Base-by-base conservation (phyloP, 2,888 invertebrate genomes). In the Synanthedon myopaeformis region DNA sequence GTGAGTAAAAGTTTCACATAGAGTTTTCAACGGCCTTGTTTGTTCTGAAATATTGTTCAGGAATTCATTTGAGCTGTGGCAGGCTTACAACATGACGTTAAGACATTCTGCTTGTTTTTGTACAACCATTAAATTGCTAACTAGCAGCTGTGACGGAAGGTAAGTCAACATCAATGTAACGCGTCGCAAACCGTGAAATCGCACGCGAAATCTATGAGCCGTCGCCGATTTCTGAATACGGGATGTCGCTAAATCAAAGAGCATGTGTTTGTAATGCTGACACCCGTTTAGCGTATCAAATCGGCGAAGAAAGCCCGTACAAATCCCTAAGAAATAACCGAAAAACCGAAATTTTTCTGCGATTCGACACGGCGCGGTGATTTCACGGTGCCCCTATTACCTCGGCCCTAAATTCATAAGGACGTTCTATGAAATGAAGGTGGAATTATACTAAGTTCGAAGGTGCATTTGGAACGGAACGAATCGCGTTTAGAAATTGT, bases 261-360 rank as follows among this genome's bases (percentile, higher is more conserved):
- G 66, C 85, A 84, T 84, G 79, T 86, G 87, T 86, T 85, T 83
- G 85, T 81, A 78, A 82, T 80, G 58, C 83, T 83, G 79, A 86
- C 85, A 83, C 78, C 84, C 85, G 85, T 87, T 76, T 75, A 79
- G 79, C 86, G 81, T 59, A 62, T 69, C 86, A 72, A 88, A 88
- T 88, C 70, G 64, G 59, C 74, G 87, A 83, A 88, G 88, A 88
- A 88, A 88, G 83, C 75, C 87, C 86, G 85, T 88, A 80, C 80
- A 87, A 88, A 88, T 88, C 82, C 77, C 69, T 80, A 85, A 88
- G 88, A 88, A 88, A 87, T 83, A 84, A 88, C 86, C 88, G 88
- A 87, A 83, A 87, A 88, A 88, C 88, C 88, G 82, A 82, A 83
- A 88, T 86, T 85, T 87, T 88, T 85, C 86, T 81, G 86, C 85